Conservation (phyloP, 2,113 vertebrate genomes). For the Cyanistes caeruleus region DNA sequence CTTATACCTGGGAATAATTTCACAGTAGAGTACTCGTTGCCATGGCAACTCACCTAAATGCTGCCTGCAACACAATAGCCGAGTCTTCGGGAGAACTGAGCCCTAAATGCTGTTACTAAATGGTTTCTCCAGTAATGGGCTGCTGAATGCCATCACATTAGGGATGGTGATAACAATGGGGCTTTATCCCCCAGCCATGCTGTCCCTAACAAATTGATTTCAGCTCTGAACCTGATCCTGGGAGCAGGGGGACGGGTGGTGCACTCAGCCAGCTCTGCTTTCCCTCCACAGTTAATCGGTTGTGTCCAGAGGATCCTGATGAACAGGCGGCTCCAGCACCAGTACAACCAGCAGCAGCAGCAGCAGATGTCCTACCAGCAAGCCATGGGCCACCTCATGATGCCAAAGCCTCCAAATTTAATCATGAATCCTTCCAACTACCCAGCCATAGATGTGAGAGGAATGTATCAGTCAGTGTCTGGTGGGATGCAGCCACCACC, state of each 20-base stretch:
- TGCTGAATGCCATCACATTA: constrained; percentile 67
- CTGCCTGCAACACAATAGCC: constrained; percentile 42
- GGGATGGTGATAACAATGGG: constrained; percentile 70
- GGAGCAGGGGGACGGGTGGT: neutral
- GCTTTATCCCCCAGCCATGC: constrained; percentile 15
- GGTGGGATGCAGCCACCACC: constrained; percentile 81
- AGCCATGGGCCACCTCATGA: constrained; percentile 84
- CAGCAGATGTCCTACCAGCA: constrained; percentile 89
- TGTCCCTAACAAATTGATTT: constrained; percentile 75
- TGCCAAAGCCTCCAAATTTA: constrained; percentile 81
- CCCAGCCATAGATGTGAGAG: constrained; percentile 91
- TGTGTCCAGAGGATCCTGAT: constrained; percentile 95
- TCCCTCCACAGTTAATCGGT: constrained; percentile 87
- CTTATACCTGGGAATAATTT: constrained; percentile 60
- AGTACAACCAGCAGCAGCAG: constrained; percentile 83
- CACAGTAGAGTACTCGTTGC: neutral
- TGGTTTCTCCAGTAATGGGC: constrained; percentile 64
- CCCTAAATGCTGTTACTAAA: constrained; percentile 58
- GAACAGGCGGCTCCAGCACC: constrained; percentile 94
- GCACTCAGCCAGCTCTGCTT: constrained; percentile 42
- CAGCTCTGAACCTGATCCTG: constrained; percentile 63
- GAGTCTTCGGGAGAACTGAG: constrained; percentile 48
- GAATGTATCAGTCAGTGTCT: constrained; percentile 90
- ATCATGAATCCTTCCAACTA: constrained; percentile 82
- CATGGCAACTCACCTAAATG: constrained; percentile 29